Percentiles rank a stretch among this genome's conserved stretches.
Evolutionary conservation across 2,888 invertebrate genomes (phyloP).

Genomic region (Conops quadrifasciatus): DNA sequence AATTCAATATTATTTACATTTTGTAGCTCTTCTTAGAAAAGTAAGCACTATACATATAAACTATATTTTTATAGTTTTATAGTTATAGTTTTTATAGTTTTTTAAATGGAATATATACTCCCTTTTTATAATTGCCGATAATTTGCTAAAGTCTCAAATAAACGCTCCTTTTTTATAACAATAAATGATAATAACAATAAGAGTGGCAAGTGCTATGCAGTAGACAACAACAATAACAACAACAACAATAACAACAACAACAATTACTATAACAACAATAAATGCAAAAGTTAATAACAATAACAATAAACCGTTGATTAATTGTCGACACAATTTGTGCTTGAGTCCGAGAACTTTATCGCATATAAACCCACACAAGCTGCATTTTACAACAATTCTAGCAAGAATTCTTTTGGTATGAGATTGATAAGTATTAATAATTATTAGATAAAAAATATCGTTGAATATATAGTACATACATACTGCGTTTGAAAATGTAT

Average conservation of each 20-base stretch:
- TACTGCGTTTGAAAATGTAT: no score
- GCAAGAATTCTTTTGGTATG: not conserved
- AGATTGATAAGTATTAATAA: not conserved
- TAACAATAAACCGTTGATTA: not conserved
- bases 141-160: no score
- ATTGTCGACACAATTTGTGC: constrained; percentile 1
- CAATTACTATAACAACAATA: not conserved
- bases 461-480: no score
- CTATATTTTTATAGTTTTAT: no score
- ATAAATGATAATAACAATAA: not conserved
- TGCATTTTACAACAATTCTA: not conserved
- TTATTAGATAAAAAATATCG: no score
- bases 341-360: constrained; percentile 14
- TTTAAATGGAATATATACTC: no score
- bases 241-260: constrained; percentile 22
- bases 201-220: not conserved
- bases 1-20: no score
- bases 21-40: no score
- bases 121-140: no score
- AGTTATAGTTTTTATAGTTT: no score
- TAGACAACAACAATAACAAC: not conserved
- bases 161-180: no score
- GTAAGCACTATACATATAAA: no score
- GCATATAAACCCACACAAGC: not conserved
- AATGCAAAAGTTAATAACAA: not conserved